A percentile compares a stretch with the other conserved stretches of the same genome.
Conservation (phyloP, 2,797 vertebrate genomes). For the Hozukius guyotensis region DNA sequence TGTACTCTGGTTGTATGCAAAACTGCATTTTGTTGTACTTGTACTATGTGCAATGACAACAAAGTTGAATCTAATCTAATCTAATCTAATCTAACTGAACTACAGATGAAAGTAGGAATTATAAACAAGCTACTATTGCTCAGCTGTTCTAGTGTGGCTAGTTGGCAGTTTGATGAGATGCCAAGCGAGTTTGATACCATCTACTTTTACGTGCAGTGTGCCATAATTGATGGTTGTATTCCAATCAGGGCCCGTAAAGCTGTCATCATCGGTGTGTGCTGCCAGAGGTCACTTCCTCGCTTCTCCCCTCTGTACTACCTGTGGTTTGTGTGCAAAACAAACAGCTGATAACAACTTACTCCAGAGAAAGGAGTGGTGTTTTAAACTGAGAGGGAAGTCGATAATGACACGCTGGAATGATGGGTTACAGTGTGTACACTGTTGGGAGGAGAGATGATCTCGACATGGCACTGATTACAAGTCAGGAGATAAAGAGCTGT, state of each 20-base stretch:
- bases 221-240: slow-evolving; percentile 67
- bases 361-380: slow-evolving; percentile 58
- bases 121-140: not conserved
- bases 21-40: too few relatives aligned
- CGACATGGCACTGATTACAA: slow-evolving; percentile 56
- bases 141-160: not conserved
- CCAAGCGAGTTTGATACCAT: slow-evolving; percentile 40
- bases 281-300: slow-evolving; percentile 63
- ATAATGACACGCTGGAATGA: slow-evolving; percentile 66
- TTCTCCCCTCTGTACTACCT: slow-evolving; percentile 26
- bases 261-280: slow-evolving; percentile 62
- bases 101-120: not conserved
- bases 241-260: slow-evolving; percentile 69
- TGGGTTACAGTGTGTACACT: slow-evolving; percentile 58
- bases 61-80: too few relatives aligned
- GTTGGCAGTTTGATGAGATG: slow-evolving; percentile 30
- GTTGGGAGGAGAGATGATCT: slow-evolving; percentile 49
- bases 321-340: slow-evolving; percentile 67
- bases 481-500: slow-evolving; percentile 54
- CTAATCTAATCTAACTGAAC: too few relatives aligned
- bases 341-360: slow-evolving; percentile 65
- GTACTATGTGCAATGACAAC: too few relatives aligned
- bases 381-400: slow-evolving; percentile 56
- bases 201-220: slow-evolving; percentile 35
- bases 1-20: too few relatives aligned